Evolutionary conservation across 2,888 invertebrate genomes (phyloP).

Genomic region (Macrosiphum euphorbiae): DNA sequence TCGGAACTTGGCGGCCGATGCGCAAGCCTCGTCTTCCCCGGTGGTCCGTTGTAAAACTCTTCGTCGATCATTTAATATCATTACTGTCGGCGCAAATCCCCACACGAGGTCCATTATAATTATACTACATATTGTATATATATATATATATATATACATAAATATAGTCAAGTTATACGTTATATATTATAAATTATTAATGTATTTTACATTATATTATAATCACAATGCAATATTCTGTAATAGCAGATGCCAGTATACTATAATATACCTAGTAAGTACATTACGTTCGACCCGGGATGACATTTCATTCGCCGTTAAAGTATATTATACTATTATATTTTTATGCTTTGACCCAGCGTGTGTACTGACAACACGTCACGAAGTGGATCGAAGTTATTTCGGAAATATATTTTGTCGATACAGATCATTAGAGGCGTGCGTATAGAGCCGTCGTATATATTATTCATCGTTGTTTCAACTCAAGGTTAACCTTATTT

Average conservation of each 20-base stretch:
- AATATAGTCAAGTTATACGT: background rate
- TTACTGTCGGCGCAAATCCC: conserved; percentile 18
- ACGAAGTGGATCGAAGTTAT: background rate
- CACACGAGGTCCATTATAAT: conserved; percentile 10
- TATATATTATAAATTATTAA: background rate
- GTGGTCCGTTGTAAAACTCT: conserved; percentile 38
- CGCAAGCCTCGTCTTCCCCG: conserved; percentile 21
- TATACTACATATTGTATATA: background rate
- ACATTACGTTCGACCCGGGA: background rate
- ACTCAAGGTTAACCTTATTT: conserved; percentile 6
- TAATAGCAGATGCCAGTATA: background rate
- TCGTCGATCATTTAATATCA: conserved; percentile 45
- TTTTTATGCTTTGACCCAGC: background rate
- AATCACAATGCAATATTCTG: background rate
- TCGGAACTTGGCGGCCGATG: conserved; percentile 42
- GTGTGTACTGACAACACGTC: background rate
- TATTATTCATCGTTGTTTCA: background rate
- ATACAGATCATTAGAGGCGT: conserved; percentile 18
- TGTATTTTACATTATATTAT: conserved; percentile 10
- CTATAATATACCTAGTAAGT: no score
- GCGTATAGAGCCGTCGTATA: background rate
- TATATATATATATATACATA: background rate
- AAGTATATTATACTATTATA: background rate
- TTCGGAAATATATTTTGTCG: background rate
- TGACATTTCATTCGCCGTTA: background rate